Evolutionary conservation across 2,113 vertebrate genomes (phyloP), one percentile per base, ranked within the genome.

Genomic region (Macrotus californicus): DNA sequence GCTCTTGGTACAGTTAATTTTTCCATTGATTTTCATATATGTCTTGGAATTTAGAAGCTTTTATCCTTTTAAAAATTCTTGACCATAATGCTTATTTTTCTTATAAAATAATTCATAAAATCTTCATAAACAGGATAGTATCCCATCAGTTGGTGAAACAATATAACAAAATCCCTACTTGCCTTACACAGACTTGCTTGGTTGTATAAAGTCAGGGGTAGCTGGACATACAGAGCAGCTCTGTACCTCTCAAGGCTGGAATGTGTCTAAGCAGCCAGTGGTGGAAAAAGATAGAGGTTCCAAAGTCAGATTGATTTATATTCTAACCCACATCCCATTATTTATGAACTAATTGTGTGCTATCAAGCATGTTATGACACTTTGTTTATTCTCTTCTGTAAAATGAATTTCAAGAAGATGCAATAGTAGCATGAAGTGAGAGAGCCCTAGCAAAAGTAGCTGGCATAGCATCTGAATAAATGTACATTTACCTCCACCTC

Each of bases 11-110:
- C 31, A 81, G 3, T 22, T 36, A 86, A 0, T 6, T 9, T 34
- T 16, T 5, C 77, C 46, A 94, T 92, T 95, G 89, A 22, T 31
- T 95, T 16, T 96, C 93, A 1, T 1, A 89, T 87, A 91, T 50
- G 15, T 13, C 21, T 79, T 73, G 1, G 39, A 88, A 10, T 67
- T 18, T 90, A 81, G 69, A 64, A 89, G 75, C 1, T 2, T 70
- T 50, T 22, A 39, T 59, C 73, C 3, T 67, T 87, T 82, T 83
- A 22, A 5, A 46, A 64, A 31, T 34, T 86, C 13, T 76, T 87
- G 59, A 56, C 39, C 8, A 86, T 94, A 84, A 73, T 0, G 7
- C 31, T 94, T 61, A 2, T 76, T 94, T 46, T 93, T 96, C 19
- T 67, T 29, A 29, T 24, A 76, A 24, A 69, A n/a, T 64, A 41